phyloP scores from a whole-genome alignment of 2,113 vertebrate genomes.

The Ailuropoda melanoleuca region DNA sequence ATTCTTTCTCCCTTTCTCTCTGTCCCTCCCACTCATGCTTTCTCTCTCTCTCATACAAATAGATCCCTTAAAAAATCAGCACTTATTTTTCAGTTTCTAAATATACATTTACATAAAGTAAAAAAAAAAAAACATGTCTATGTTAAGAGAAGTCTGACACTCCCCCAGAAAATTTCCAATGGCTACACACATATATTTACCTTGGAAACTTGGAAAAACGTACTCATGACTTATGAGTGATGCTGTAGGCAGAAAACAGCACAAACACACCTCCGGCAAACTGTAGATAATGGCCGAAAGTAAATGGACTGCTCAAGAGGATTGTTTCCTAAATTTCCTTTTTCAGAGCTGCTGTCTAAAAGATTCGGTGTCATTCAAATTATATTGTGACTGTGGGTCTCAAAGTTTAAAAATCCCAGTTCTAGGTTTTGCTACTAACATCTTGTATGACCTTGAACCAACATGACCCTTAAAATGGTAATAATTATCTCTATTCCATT shows the following conservation, averaged over 20 bases:
- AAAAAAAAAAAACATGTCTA: not conserved
- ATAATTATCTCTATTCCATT: not conserved
- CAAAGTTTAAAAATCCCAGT: not conserved
- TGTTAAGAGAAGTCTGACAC: not conserved
- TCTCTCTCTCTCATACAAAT: not conserved
- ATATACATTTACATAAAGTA: too few relatives aligned
- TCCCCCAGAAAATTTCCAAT: not conserved
- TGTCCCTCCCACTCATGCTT: too few relatives aligned
- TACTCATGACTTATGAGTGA: not conserved
- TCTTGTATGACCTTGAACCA: not conserved
- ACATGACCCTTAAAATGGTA: not conserved
- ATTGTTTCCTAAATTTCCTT: not conserved
- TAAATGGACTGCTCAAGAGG: not conserved
- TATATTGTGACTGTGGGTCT: not conserved
- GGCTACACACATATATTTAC: not conserved
- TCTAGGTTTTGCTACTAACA: not conserved
- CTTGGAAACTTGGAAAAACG: constrained; percentile 1
- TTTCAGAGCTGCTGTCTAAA: not conserved
- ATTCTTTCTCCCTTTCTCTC: too few relatives aligned
- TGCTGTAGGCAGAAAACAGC: not conserved
- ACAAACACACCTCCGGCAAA: not conserved
- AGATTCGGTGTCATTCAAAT: not conserved
- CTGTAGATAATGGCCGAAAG: not conserved
- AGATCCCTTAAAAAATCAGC: not conserved
- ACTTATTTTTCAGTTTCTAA: not conserved